phyloP scores from a whole-genome alignment of 2,888 invertebrate species.

The Trisateles emortualis region DNA sequence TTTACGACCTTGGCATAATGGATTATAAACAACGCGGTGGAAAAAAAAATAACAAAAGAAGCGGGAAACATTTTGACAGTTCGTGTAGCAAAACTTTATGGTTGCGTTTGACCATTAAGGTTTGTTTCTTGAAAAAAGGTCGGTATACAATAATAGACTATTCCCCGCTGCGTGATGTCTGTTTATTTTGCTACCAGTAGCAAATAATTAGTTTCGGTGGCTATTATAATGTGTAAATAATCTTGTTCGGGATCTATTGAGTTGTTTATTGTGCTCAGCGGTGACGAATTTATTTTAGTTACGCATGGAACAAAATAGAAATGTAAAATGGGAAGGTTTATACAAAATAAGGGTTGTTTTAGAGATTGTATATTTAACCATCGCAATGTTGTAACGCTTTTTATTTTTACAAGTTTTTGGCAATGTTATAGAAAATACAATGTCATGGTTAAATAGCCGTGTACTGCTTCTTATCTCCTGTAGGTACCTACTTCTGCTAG shows the following conservation, averaged over 20 bases:
- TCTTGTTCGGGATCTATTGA: slow-evolving; percentile 61
- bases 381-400: slow-evolving; percentile 35
- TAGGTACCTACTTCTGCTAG: no score
- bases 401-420: slow-evolving; percentile 18
- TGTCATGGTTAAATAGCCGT: neutral
- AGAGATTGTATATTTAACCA: slow-evolving; percentile 8
- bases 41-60: slow-evolving; percentile 58
- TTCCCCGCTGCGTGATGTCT: slow-evolving; percentile 70
- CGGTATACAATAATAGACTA: slow-evolving; percentile 60
- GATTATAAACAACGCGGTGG: slow-evolving; percentile 56
- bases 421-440: neutral
- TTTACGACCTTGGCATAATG: slow-evolving; percentile 60
- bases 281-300: slow-evolving; percentile 61
- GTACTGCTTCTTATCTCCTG: no score
- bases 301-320: slow-evolving; percentile 43
- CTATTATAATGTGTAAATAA: slow-evolving; percentile 80
- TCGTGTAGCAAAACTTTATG: slow-evolving; percentile 66
- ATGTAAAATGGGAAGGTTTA: slow-evolving; percentile 34
- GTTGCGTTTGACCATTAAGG: slow-evolving; percentile 68
- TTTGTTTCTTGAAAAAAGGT: slow-evolving; percentile 76
- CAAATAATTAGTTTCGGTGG: slow-evolving; percentile 83
- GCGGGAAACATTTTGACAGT: slow-evolving; percentile 79
- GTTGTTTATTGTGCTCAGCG: slow-evolving; percentile 45
- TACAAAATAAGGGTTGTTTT: slow-evolving; percentile 40
- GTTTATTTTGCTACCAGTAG: slow-evolving; percentile 78